Conservation (phyloP, 2,113 vertebrate genomes). For the Alces alces region DNA sequence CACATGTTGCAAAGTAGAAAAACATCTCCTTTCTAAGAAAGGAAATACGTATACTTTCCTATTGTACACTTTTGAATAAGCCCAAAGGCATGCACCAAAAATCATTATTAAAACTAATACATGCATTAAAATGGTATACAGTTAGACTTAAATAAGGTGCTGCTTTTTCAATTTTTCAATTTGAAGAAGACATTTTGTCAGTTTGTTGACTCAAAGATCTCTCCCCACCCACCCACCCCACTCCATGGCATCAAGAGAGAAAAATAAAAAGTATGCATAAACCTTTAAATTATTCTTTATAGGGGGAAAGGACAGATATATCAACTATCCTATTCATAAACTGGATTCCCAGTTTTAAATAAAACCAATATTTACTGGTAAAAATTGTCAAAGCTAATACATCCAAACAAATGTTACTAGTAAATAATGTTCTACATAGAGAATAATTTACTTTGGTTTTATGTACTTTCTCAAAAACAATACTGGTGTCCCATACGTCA, state of each 20-base stretch:
- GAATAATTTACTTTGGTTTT: constrained; percentile 78
- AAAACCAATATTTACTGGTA: constrained; percentile 86
- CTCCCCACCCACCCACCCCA: background rate
- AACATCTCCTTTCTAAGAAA: constrained; percentile 79
- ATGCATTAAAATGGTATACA: constrained; percentile 72
- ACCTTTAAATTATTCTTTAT: constrained; percentile 70
- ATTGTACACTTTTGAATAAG: constrained; percentile 77
- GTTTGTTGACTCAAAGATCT: constrained; percentile 51
- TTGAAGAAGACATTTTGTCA: constrained; percentile 70
- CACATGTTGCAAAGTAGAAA: constrained; percentile 78
- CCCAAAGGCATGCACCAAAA: constrained; percentile 78
- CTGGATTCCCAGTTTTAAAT: constrained; percentile 85
- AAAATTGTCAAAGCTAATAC: constrained; percentile 85
- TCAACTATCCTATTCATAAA: constrained; percentile 82
- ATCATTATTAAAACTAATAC: constrained; percentile 75
- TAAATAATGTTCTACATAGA: constrained; percentile 87
- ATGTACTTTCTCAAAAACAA: constrained; percentile 70
- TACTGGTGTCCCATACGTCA: constrained; percentile 64
- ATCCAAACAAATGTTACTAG: constrained; percentile 86
- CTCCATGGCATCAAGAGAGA: constrained; percentile 58
- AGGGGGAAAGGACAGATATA: constrained; percentile 80
- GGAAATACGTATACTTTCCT: constrained; percentile 74
- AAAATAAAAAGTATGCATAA: constrained; percentile 70
- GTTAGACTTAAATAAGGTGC: constrained; percentile 76
- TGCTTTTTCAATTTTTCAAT: constrained; percentile 67